Percentiles rank a stretch among this genome's conserved stretches.
These are phyloP conservation scores for Drosophila jambulina DNA, from an alignment of 1,140 invertebrate genomes.

Conservation along the genomic window DNA sequence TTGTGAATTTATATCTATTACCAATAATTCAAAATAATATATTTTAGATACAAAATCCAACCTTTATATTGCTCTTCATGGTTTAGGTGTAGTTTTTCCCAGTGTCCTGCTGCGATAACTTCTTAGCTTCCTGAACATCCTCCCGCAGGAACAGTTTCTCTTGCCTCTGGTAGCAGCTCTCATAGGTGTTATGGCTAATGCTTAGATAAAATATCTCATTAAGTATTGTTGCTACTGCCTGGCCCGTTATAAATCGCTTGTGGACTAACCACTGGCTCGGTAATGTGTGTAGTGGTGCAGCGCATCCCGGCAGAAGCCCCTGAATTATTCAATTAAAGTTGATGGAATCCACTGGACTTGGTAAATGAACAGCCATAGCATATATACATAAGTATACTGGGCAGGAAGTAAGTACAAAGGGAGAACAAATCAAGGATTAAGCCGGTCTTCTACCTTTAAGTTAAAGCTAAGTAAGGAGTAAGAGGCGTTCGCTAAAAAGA, in stretches of 20 bases:
- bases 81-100: background rate
- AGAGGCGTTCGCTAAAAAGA: background rate
- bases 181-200: slow-evolving; percentile 76
- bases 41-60: no score
- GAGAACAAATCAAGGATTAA: slow-evolving; percentile 8
- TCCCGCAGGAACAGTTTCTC: slow-evolving; percentile 20
- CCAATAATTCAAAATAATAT: no score
- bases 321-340: slow-evolving; percentile 53
- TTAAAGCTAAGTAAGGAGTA: background rate
- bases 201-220: slow-evolving; percentile 77
- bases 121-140: slow-evolving; percentile 53
- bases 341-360: slow-evolving; percentile 45
- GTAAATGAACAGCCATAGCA: slow-evolving; percentile 6
- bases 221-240: slow-evolving; percentile 50
- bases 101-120: slow-evolving; percentile 58
- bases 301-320: slow-evolving; percentile 18
- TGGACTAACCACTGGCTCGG: slow-evolving; percentile 23
- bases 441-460: background rate
- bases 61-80: no score
- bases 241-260: slow-evolving; percentile 66
- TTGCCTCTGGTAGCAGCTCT: slow-evolving; percentile 28
- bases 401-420: slow-evolving; percentile 2
- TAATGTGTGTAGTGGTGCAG: slow-evolving; percentile 39
- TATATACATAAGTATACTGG: background rate
- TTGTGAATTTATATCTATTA: no score